Percentiles rank a stretch among this genome's conserved stretches.
These are phyloP conservation scores for Chloroclystis v-ata DNA, from an alignment of 2,888 invertebrate species.

Conservation along the genomic window DNA sequence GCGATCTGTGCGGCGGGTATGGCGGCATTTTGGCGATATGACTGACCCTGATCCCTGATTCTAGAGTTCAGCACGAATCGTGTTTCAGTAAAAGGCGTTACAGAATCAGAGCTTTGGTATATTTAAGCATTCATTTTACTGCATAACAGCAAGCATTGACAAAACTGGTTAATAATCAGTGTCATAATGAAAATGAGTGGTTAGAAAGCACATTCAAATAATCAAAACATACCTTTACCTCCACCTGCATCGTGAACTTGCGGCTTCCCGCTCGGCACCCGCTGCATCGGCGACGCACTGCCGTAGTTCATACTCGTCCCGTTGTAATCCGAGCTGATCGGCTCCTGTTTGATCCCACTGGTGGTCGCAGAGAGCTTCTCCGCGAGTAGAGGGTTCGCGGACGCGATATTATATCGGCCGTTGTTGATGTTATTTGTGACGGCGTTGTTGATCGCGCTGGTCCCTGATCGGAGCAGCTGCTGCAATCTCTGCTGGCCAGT, in stretches of 20 bases:
- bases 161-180: too few species aligned
- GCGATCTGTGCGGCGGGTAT: too few species aligned
- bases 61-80: too few species aligned
- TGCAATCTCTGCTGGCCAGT: constrained; percentile 69
- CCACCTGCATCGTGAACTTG: constrained; percentile 75
- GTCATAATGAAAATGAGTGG: not conserved
- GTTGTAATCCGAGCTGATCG: constrained; percentile 70
- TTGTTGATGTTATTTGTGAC: constrained; percentile 72
- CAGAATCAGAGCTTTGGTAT: too few species aligned
- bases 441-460: constrained; percentile 68
- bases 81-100: too few species aligned
- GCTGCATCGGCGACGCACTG: constrained; percentile 71
- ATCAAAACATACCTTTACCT: constrained; percentile 72
- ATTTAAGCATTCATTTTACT: too few species aligned
- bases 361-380: constrained; percentile 89
- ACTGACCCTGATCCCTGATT: too few species aligned
- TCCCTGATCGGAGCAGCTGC: constrained; percentile 66
- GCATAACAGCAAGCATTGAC: too few species aligned
- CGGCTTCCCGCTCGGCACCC: constrained; percentile 74
- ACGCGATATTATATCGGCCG: constrained; percentile 87
- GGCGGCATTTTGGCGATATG: too few species aligned
- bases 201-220: constrained; percentile 20
- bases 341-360: constrained; percentile 78
- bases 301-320: constrained; percentile 74
- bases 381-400: constrained; percentile 91